Conservation (phyloP, 2,888 invertebrate species). For the Tenthredo mesomela region DNA sequence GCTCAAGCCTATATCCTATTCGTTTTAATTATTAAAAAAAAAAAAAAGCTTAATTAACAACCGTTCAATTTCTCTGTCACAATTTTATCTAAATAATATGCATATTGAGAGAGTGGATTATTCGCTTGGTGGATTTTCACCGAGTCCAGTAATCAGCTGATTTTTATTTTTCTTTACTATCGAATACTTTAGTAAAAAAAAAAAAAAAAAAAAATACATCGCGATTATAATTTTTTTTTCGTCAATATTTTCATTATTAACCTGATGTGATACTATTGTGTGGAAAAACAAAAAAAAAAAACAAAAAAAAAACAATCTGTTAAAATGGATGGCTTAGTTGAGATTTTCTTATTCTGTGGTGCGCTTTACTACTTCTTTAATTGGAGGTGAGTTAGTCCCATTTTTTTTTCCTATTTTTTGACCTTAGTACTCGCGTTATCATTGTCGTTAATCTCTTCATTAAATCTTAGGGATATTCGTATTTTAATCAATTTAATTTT, state of each 20-base stretch:
- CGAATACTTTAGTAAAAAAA: too few relatives aligned
- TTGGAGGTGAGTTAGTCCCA: slow-evolving; percentile 77
- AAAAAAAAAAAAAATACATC: too few relatives aligned
- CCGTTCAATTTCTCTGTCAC: not conserved
- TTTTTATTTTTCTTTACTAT: not conserved
- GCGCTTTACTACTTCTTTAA: slow-evolving; percentile 83
- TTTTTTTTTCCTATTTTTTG: not conserved
- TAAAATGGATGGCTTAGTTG: slow-evolving; percentile 81
- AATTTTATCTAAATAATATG: slow-evolving; percentile 5
- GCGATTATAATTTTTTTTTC: too few relatives aligned
- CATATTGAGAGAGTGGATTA: slow-evolving; percentile 1
- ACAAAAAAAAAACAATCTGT: not conserved
- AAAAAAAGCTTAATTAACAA: not conserved
- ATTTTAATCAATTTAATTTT: not conserved
- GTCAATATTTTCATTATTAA: not conserved
- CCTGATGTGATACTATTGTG: slow-evolving; percentile 1
- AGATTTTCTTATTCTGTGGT: slow-evolving; percentile 82
- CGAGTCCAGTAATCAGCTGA: not conserved
- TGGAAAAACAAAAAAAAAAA: not conserved
- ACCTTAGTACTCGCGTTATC: slow-evolving; percentile 53
- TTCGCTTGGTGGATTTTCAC: not conserved
- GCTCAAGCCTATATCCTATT: not conserved
- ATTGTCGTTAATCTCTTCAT: not conserved
- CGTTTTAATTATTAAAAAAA: not conserved
- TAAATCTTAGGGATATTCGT: not conserved